Evolutionary conservation across 53 echinoderm and acorn worm species (phyloP).

Genomic region (Holothuria leucospilota): DNA sequence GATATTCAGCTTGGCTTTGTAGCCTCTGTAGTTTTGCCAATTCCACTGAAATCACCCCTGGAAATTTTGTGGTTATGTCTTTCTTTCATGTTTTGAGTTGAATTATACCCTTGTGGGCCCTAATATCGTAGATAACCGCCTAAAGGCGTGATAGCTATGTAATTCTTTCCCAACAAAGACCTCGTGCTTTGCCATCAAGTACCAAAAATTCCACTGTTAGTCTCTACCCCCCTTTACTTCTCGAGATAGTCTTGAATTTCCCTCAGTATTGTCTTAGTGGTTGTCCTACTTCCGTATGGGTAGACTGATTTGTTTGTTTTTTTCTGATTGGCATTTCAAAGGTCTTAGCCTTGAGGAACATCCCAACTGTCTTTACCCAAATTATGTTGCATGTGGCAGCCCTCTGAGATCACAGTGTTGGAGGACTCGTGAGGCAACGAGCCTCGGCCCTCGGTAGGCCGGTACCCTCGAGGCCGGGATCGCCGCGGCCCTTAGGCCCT

Average conservation of each 20-base stretch:
- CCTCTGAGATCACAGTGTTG: too few relatives aligned
- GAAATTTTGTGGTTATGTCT: too few relatives aligned
- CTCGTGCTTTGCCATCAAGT: conserved; percentile 23
- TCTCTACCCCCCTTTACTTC: not conserved
- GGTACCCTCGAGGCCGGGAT: too few relatives aligned
- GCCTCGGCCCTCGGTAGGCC: too few relatives aligned
- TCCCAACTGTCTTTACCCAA: conserved; percentile 54
- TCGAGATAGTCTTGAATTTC: conserved; percentile 51
- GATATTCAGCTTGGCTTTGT: conserved; percentile 47
- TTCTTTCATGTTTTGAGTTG: too few relatives aligned
- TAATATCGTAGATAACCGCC: conserved; percentile 14
- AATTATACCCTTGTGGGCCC: not conserved
- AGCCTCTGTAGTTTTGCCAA: conserved; percentile 56
- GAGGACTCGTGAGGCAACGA: too few relatives aligned
- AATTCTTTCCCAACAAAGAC: conserved; percentile 43
- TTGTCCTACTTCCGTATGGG: conserved; percentile 59
- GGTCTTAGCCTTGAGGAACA: conserved; percentile 41
- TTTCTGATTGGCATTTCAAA: conserved; percentile 54
- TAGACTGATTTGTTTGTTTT: conserved; percentile 44
- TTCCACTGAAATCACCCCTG: conserved; percentile 31
- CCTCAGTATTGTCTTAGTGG: conserved; percentile 56
- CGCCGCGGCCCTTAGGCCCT: too few relatives aligned
- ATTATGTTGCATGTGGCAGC: conserved; percentile 57
- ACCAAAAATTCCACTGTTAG: conserved; percentile 19
- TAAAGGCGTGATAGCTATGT: conserved; percentile 16